These are phyloP conservation scores for Hippocampus zosterae DNA, from an alignment of 2,113 vertebrate species.

Conservation along the genomic window DNA sequence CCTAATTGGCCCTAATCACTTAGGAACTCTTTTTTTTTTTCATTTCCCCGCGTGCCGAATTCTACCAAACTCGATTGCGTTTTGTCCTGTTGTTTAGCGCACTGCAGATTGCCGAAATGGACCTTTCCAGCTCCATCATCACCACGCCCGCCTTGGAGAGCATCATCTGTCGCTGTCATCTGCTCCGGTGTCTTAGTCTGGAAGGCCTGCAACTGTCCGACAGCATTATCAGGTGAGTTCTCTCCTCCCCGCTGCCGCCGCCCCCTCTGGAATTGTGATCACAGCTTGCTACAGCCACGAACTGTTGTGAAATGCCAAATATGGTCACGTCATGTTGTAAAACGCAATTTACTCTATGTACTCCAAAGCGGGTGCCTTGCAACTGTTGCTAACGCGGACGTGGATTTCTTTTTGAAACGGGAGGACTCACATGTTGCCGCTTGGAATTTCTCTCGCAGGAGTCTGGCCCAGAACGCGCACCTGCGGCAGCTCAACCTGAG, in stretches of 20 bases:
- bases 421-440: too few species aligned
- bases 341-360: too few species aligned
- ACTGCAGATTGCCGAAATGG: conserved; percentile 80
- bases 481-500: conserved; percentile 83
- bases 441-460: conserved; percentile 57
- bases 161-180: conserved; percentile 75
- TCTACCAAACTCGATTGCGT: too few species aligned
- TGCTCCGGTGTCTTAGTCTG: conserved; percentile 80
- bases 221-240: conserved; percentile 74
- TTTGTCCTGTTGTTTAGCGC: conserved; percentile 51
- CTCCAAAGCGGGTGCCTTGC: too few species aligned
- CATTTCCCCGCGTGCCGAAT: too few species aligned
- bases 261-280: too few species aligned
- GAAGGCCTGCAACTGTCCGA: conserved; percentile 87
- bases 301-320: too few species aligned
- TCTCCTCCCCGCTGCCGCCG: not conserved
- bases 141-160: conserved; percentile 67
- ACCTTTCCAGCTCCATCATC: conserved; percentile 83
- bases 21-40: not conserved
- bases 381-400: too few species aligned
- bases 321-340: too few species aligned
- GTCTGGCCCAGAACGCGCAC: conserved; percentile 73
- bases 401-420: too few species aligned
- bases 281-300: too few species aligned
- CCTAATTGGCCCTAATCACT: not conserved